Evolutionary conservation across 2,888 invertebrate species (phyloP), one percentile per base, ranked within the genome.

Genomic region (Amphipoea oculea): DNA sequence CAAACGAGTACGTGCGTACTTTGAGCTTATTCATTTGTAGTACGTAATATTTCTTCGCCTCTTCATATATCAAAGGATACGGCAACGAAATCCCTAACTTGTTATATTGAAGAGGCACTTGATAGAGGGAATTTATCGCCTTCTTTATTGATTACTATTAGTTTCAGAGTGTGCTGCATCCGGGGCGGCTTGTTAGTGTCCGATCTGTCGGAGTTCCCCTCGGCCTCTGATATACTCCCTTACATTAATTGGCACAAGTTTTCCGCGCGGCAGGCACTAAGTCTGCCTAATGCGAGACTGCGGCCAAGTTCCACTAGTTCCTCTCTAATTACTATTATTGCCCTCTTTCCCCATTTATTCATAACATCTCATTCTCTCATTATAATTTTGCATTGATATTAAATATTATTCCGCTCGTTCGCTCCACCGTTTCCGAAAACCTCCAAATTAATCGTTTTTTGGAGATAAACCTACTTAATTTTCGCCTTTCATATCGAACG

Each of bases 301-400:
- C 91, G 89, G 92, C 94, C 93, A 94, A 95, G 91, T 94, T 94
- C 92, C 90, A 93, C 94, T 94, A 93, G 92, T 92, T 94, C 88
- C 89, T 92, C 89, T 89, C 90, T 94, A 94, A 94, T 95, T 94
- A 94, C 94, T 94, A 94, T 94, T 94, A 95, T 94, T 94, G 92
- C 93, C 92, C 91, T 92, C 93, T 92, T 92, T 92, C 92, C 89
- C 89, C 91, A 88, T 91, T 92, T 92, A 94, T 94, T 93, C 93
- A 92, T 91, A 82, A 84, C 89, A 90, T 91, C 87, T 90, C 40
- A 74, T 86, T 89, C 86, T 88, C 88, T 92, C 89, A 90, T 93
- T 92, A 89, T 83, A 79, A 88, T 82, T 84, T 85, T 72, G 79
- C 83, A 84, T 83, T 79, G 78, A 81, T 76, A 73, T 79, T 67